Evolutionary conservation across 1,140 invertebrate genomes (phyloP), one percentile per base, ranked within the genome.

Genomic region (Aphaenogaster rudis): DNA sequence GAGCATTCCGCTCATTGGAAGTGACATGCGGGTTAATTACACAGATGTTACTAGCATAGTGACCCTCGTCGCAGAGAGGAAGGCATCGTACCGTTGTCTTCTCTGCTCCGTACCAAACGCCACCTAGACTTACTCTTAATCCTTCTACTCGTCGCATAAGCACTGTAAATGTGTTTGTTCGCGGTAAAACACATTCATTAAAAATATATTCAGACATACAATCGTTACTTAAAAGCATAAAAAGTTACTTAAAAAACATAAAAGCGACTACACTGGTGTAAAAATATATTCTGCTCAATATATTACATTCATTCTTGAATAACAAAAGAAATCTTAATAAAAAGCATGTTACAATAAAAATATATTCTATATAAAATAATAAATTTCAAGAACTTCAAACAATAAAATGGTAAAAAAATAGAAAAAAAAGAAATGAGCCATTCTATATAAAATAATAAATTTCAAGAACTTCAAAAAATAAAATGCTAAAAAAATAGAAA

Each of bases 1-100:
- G 39, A 72, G 61, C 69, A 77, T 67, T 57, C 42, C 36, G 63
- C 42, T 69, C 39, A 84, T 88, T 67, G 82, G 86, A 91, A 88
- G 88, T 88, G 79, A 88, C 87, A 91, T 88, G 84, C 79, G 78
- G 74, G 84, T 85, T 88, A 88, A 88, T 90, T 90, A 54, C 74
- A 77, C 74, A 64, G 74, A 86, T 61, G 69, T 88, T 85, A 91
- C 80, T 91, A 88, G 89, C 79, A 84, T 71, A 52, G 88, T 59
- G 89, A 90, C 64, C 77, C 59, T 87, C 48, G 42, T 39, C 52
- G 57, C 36, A 82, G 7, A 11, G 15, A 36, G 59, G 21, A 42
- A 63, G 21, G 7, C 13, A 6, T 15, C 21, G 13, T 39, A 15
- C 15, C 36, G 48, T 3, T 15, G 9, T 21, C 42, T 42, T 1